A percentile compares a stretch with the other conserved stretches of the same genome.
Conservation (phyloP, 2,888 invertebrate genomes). For the Ormyrus thymus region DNA sequence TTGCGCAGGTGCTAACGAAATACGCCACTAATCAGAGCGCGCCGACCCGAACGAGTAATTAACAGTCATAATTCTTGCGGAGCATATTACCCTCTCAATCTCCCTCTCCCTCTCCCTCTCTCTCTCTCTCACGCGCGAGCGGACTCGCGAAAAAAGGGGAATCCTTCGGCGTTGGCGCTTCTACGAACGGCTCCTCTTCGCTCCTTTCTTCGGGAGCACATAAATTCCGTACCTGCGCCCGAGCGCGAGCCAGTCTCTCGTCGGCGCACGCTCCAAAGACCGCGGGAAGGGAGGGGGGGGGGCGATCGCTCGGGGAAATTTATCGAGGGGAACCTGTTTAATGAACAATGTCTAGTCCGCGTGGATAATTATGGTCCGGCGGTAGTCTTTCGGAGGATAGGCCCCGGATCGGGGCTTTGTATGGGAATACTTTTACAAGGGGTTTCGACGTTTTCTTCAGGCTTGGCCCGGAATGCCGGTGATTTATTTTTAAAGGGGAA, state of each 20-base stretch:
- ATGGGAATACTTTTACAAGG: slow-evolving; percentile 14
- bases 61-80: slow-evolving; percentile 67
- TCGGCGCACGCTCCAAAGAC: too few relatives aligned
- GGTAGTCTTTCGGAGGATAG: background rate
- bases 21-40: slow-evolving; percentile 65
- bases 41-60: slow-evolving; percentile 66
- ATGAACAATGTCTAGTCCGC: slow-evolving; percentile 51
- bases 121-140: background rate
- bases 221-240: slow-evolving; percentile 56
- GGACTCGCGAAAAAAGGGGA: background rate
- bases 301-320: slow-evolving; percentile 31
- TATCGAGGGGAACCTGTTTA: slow-evolving; percentile 49
- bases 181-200: slow-evolving; percentile 55
- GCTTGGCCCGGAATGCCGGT: background rate
- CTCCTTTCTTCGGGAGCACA: slow-evolving; percentile 57
- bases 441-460: slow-evolving; percentile 15
- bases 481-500: background rate
- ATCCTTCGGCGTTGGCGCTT: slow-evolving; percentile 59
- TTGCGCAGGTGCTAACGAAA: slow-evolving; percentile 66
- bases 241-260: background rate
- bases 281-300: background rate
- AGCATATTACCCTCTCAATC: background rate
- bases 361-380: slow-evolving; percentile 41
- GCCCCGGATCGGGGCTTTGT: slow-evolving; percentile 18
- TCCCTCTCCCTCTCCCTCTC: background rate